phyloP scores from a whole-genome alignment of 2,888 invertebrate genomes.

The Rhimphoctona megacephalus region DNA sequence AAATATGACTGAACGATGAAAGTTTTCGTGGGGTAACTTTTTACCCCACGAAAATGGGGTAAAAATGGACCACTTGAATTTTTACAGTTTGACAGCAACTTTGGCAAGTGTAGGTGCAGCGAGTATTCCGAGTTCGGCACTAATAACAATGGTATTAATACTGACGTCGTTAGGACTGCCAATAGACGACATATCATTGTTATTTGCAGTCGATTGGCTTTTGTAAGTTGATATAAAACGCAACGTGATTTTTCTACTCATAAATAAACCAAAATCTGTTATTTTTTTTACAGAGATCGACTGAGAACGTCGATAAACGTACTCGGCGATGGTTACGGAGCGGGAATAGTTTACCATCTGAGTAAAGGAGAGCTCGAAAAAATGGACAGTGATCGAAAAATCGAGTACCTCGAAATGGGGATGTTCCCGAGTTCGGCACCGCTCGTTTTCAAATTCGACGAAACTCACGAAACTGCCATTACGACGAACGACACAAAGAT shows the following conservation, averaged over 20 bases:
- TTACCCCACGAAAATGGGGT: too few species aligned
- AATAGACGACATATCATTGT: slow-evolving; percentile 88
- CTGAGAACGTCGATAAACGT: slow-evolving; percentile 89
- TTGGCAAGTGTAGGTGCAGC: slow-evolving; percentile 89
- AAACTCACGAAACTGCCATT: slow-evolving; percentile 55
- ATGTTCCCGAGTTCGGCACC: slow-evolving; percentile 66
- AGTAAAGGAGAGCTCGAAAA: slow-evolving; percentile 86
- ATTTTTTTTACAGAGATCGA: slow-evolving; percentile 85
- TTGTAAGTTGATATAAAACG: slow-evolving; percentile 84
- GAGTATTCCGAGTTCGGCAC: slow-evolving; percentile 88
- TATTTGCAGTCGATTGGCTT: slow-evolving; percentile 90
- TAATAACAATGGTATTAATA: slow-evolving; percentile 89
- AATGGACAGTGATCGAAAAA: slow-evolving; percentile 79
- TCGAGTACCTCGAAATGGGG: slow-evolving; percentile 77
- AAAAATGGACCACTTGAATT: background rate
- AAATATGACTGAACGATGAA: too few species aligned
- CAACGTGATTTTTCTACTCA: background rate
- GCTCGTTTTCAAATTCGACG: slow-evolving; percentile 62
- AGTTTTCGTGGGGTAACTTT: too few species aligned
- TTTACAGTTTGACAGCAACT: slow-evolving; percentile 87
- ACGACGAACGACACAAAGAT: slow-evolving; percentile 77
- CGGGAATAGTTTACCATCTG: slow-evolving; percentile 90
- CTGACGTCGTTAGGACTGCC: slow-evolving; percentile 88
- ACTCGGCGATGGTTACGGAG: slow-evolving; percentile 91
- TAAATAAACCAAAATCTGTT: background rate